Percentiles rank a stretch among this genome's conserved stretches.
These are phyloP conservation scores for Deroplatys truncata DNA, from an alignment of 2,888 invertebrate species.

Conservation along the genomic window DNA sequence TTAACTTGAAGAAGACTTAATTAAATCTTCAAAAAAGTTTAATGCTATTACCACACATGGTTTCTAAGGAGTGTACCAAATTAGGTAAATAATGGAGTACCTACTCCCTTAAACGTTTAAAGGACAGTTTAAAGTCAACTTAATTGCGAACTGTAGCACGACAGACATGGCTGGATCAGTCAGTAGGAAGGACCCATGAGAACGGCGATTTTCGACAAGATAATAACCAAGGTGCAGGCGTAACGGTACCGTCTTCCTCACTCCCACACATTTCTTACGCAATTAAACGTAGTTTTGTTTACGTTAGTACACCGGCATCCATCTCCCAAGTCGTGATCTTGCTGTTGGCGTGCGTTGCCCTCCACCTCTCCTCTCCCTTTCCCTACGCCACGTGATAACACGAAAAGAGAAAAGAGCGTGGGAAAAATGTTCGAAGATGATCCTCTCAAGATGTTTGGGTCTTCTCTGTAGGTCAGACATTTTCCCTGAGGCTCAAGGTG, in stretches of 20 bases:
- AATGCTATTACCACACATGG: too few relatives aligned
- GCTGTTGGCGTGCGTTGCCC: background rate
- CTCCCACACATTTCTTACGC: background rate
- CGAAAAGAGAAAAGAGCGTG: background rate
- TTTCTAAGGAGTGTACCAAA: too few relatives aligned
- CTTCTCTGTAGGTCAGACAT: background rate
- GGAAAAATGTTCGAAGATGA: background rate
- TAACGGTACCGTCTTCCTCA: background rate
- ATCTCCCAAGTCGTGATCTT: background rate
- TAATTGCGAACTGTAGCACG: too few relatives aligned
- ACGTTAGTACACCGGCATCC: background rate
- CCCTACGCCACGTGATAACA: background rate
- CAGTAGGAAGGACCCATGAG: background rate
- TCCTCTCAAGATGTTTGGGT: background rate
- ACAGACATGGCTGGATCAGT: too few relatives aligned
- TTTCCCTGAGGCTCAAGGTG: background rate
- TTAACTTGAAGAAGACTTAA: too few relatives aligned
- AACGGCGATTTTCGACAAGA: background rate
- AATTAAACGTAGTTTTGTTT: background rate
- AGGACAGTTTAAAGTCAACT: too few relatives aligned
- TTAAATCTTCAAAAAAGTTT: too few relatives aligned
- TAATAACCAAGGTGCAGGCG: background rate
- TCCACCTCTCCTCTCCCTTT: background rate
- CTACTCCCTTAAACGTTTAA: too few relatives aligned
- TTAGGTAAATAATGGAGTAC: too few relatives aligned